These are phyloP conservation scores for Hesperophylax magnus DNA, from an alignment of 1,140 invertebrate species.

Conservation along the genomic window DNA sequence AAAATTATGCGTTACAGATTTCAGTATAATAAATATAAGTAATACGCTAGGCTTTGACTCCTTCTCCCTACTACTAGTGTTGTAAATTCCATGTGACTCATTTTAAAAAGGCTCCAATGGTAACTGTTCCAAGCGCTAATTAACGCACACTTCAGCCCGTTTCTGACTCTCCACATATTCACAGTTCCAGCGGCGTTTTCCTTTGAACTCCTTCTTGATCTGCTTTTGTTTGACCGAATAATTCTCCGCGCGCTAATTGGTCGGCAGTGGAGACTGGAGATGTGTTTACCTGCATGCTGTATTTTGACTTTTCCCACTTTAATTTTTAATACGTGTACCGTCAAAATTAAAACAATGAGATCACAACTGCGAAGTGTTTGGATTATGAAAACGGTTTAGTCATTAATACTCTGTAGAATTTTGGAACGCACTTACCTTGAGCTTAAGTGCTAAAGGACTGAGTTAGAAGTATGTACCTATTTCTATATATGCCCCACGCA, in stretches of 20 bases:
- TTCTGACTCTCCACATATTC: background rate
- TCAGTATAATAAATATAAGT: too few relatives aligned
- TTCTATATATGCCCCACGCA: too few relatives aligned
- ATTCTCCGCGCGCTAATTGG: constrained; percentile 20
- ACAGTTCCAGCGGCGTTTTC: background rate
- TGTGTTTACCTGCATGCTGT: background rate
- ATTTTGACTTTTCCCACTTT: constrained; percentile 3
- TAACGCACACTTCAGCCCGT: background rate
- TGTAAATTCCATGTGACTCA: background rate
- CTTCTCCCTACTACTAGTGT: too few relatives aligned
- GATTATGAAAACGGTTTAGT: background rate
- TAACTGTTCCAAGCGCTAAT: constrained; percentile 9
- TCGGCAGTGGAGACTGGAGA: background rate
- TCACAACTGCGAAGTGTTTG: constrained; percentile 18
- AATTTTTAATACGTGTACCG: constrained; percentile 6
- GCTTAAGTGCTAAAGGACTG: too few relatives aligned
- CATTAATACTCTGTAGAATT: too few relatives aligned
- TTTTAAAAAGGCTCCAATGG: background rate
- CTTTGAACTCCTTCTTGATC: constrained; percentile 24
- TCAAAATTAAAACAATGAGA: constrained; percentile 36
- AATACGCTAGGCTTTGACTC: too few relatives aligned
- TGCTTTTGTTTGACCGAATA: constrained; percentile 17
- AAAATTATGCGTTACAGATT: too few relatives aligned
- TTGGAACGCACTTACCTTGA: too few relatives aligned
- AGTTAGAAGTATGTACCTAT: too few relatives aligned